Evolutionary conservation across 2,888 invertebrate genomes (phyloP), one percentile per base, ranked within the genome.

Genomic region (Cephus nigrinus): DNA sequence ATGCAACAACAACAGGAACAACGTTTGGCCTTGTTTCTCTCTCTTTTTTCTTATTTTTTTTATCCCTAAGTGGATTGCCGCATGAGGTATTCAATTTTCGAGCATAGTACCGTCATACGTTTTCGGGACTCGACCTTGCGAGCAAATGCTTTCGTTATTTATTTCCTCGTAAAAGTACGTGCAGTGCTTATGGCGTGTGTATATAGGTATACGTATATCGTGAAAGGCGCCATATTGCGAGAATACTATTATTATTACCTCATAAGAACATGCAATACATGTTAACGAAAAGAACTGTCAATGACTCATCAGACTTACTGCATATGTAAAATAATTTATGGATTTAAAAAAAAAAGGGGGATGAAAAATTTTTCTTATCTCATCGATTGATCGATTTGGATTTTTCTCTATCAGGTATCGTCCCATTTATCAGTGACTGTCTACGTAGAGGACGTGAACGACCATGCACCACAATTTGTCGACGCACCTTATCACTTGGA

Each of bases 391-490:
- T 30, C 32, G 23, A 32, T 30, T 75, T n/a, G 32, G 23, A 75
- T 75, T 74, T 34, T 71, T 80, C 86, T 80, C 86, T 90, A 92
- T 40, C 92, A 97, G 97, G 95, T 96, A 87, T 96, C 96, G 77
- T 95, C 96, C 75, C 97, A 95, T 84, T 93, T 97, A 33, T 96
- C 96, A 2, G 95, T 97, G 82, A 97, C 97, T 5, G 96, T 97
- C 9, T 97, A 97, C 91, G 96, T 97, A 11, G 97, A 97, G 91
- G 97, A 97, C 88, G 94, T 97, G 71, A 97, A 97, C 88, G 97
- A 97, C 92, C 96, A 97, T 91, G 93, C 95, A 1, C 97, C 97
- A 0, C 92, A 94, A 87, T 97, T 97, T 90, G 91, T 95, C 74
- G 95, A 96, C 81, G 94, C 96, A 0, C 97, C 97, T 0, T 97